Percentiles rank a stretch among this genome's conserved stretches.
These are phyloP conservation scores for Lasiurus cinereus DNA, from an alignment of 2,113 vertebrate species.

Conservation along the genomic window DNA sequence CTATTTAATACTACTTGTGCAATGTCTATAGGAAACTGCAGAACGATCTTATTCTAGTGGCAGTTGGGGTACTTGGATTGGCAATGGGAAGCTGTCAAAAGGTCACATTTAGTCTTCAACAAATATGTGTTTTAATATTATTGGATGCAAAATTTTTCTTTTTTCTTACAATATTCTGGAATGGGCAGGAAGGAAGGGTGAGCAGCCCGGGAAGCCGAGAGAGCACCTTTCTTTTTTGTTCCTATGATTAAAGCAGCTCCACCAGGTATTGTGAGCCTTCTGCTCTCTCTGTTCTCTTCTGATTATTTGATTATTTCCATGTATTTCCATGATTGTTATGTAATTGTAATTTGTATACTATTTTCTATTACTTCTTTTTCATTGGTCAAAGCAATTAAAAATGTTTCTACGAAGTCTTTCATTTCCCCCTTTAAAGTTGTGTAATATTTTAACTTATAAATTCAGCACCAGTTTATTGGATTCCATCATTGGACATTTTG, in stretches of 20 bases:
- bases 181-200: not conserved
- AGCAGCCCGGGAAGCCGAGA: not conserved
- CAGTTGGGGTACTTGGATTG: not conserved
- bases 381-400: not conserved
- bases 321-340: not conserved
- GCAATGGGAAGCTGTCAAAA: not conserved
- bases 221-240: not conserved
- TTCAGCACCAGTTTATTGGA: conserved; percentile 10
- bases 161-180: not conserved
- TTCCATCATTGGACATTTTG: not conserved
- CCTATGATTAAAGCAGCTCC: not conserved
- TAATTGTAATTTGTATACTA: not conserved
- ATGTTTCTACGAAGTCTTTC: not conserved
- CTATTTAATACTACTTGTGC: not conserved
- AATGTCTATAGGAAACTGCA: not conserved
- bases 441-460: not conserved
- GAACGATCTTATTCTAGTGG: not conserved
- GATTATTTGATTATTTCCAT: not conserved
- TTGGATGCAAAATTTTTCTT: not conserved
- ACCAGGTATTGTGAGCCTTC: not conserved
- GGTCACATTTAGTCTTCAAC: not conserved
- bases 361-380: conserved; percentile 2
- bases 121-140: not conserved
- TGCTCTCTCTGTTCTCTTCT: not conserved
- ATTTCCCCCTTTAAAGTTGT: conserved; percentile 28